Base-by-base conservation (phyloP, 2,888 invertebrate species). In the Cinara cedri region DNA sequence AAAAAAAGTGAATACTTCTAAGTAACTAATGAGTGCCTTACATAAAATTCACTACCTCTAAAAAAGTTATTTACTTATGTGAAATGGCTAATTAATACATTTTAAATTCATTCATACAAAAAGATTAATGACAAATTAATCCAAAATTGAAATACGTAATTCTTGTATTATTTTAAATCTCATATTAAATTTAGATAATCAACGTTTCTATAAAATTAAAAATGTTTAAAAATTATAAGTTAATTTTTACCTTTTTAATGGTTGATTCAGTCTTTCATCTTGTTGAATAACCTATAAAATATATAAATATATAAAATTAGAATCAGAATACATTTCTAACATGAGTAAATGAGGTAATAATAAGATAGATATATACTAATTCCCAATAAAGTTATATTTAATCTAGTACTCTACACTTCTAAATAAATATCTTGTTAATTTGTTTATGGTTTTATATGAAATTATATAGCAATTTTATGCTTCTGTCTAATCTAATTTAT, bases 161-260 rank as follows among this genome's bases (percentile, higher is more conserved):
- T 57, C 6, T 44, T 55, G 4, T 54, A 14, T 16, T 26, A 60
- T 19, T 44, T 66, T 0, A 49, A 65, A 65, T 16, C 16, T 10
- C 21, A 46, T 34, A 60, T 26, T 26, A 62, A n/a, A 10, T 54
- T 54, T 21, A 75, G 74, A 75, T 75, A 75, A 75, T 75, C 74
- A 75, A 75, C 74, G 74, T 63, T 63, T 65, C 74, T 75, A 75
- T 65, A 65, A 63, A 65, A 54, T 42, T 51, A 6, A 63, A 51
- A 74, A 19, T n/a, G n/a, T n/a, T 49, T 34, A 34, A 34, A 6
- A 46, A 46, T 26, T 49, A 14, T 26, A 3, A 72, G n/a, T n/a
- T n/a, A 42, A 63, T 19, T 55, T 42, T 63, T 75, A 75, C 74
- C 74, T 75, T 65, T 75, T 75, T 13, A 75, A 24, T 24, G 34